Percentiles rank a stretch among this genome's conserved stretches.
phyloP scores from a whole-genome alignment of 2,797 vertebrate species.

The Danionella dracula region DNA sequence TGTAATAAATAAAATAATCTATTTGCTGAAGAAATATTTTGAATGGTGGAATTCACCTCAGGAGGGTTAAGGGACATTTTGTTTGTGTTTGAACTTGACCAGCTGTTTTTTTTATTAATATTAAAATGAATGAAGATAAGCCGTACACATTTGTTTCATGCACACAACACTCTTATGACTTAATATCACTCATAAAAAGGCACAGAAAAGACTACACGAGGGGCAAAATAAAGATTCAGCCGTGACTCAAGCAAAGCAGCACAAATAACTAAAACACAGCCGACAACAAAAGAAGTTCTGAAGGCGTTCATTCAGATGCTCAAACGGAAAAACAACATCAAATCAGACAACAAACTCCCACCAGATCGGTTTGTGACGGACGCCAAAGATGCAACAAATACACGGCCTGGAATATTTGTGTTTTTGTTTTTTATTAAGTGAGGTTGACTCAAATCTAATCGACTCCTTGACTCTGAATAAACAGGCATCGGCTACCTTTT shows the following conservation, averaged over 20 bases:
- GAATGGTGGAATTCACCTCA: too few relatives aligned
- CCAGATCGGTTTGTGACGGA: conserved; percentile 47
- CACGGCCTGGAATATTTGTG: conserved; percentile 51
- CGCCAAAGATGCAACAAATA: conserved; percentile 45
- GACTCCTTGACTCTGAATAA: too few relatives aligned
- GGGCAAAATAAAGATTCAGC: conserved; percentile 32
- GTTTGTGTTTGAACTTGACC: too few relatives aligned
- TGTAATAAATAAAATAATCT: too few relatives aligned
- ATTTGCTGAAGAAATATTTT: too few relatives aligned
- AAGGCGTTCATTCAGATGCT: not conserved
- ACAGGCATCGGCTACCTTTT: too few relatives aligned
- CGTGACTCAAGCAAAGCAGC: conserved; percentile 21
- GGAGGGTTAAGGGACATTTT: too few relatives aligned
- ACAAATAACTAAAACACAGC: not conserved
- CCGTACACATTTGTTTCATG: not conserved
- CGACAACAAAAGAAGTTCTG: too few relatives aligned
- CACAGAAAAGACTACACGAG: too few relatives aligned
- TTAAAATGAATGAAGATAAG: too few relatives aligned
- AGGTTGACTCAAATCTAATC: too few relatives aligned
- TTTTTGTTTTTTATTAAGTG: conserved; percentile 39
- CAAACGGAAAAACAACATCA: not conserved
- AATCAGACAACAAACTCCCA: conserved; percentile 45
- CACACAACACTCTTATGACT: conserved; percentile 46
- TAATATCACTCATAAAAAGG: conserved; percentile 34
- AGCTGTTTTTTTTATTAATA: too few relatives aligned